These are phyloP conservation scores for Pilophorus perplexus DNA, from an alignment of 2,888 invertebrate species.

Conservation along the genomic window DNA sequence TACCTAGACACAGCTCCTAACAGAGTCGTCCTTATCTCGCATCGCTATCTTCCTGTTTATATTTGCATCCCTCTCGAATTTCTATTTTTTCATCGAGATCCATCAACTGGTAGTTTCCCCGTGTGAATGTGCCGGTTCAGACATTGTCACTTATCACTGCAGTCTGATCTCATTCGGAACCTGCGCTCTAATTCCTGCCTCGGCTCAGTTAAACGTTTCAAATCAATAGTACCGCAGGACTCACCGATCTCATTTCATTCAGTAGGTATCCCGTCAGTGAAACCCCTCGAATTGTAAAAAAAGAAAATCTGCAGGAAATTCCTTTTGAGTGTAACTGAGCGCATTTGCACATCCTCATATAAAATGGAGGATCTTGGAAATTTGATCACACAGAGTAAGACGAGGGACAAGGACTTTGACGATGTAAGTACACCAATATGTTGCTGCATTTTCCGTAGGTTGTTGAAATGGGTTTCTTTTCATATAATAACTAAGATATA, in stretches of 20 bases:
- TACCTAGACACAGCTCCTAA: too few species aligned
- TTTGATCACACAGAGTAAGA: constrained; percentile 41
- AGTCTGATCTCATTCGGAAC: constrained; percentile 8
- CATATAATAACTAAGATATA: too few species aligned
- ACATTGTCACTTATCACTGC: constrained; percentile 2
- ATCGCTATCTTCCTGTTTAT: too few species aligned
- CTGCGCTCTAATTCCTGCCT: constrained; percentile 24
- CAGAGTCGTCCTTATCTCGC: too few species aligned
- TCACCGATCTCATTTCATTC: too few species aligned
- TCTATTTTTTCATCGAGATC: too few species aligned
- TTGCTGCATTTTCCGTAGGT: too few species aligned
- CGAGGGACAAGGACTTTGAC: constrained; percentile 38
- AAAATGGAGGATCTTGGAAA: constrained; percentile 41
- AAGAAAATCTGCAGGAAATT: too few species aligned
- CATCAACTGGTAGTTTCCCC: too few species aligned
- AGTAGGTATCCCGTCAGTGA: background rate
- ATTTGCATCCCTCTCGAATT: too few species aligned
- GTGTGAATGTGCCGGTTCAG: too few species aligned
- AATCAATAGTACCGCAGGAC: constrained; percentile 34
- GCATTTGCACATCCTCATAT: background rate
- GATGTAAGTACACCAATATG: constrained; percentile 42
- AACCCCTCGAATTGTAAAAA: background rate
- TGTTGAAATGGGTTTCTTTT: too few species aligned
- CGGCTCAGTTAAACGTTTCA: constrained; percentile 2
- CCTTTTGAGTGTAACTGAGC: background rate